These are phyloP conservation scores for Heterotis niloticus DNA, from an alignment of 2,113 vertebrate genomes.

Conservation along the genomic window DNA sequence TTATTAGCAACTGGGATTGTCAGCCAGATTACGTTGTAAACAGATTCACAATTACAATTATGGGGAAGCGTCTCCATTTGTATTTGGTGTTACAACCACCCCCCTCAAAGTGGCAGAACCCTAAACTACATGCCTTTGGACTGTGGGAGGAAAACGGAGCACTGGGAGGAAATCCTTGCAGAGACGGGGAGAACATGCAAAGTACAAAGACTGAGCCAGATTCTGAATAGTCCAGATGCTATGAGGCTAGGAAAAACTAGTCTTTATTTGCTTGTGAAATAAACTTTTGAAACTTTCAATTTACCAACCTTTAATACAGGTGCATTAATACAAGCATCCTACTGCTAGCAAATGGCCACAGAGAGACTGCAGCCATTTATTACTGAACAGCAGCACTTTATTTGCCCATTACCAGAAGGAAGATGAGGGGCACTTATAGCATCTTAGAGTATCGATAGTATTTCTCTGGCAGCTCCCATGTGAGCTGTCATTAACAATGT, in stretches of 20 bases:
- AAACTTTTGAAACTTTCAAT: too few species aligned
- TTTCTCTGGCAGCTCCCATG: background rate
- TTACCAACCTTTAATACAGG: background rate
- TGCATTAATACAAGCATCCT: background rate
- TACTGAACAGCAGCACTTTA: background rate
- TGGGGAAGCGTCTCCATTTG: background rate
- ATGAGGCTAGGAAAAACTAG: too few species aligned
- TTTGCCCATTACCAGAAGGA: constrained; percentile 18
- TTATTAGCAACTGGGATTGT: background rate
- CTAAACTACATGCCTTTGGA: too few species aligned
- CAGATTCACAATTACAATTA: background rate
- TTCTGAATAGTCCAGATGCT: too few species aligned
- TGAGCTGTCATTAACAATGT: background rate
- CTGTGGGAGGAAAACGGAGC: too few species aligned
- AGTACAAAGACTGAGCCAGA: too few species aligned
- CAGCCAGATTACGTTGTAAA: background rate
- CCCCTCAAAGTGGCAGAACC: background rate
- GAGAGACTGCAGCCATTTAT: background rate
- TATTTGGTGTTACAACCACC: constrained; percentile 7
- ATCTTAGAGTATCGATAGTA: background rate
- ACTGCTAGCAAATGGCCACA: background rate
- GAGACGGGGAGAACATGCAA: too few species aligned
- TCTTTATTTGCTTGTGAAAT: too few species aligned
- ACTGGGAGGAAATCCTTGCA: too few species aligned
- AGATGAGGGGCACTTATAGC: background rate